These are phyloP conservation scores for Poeciliopsis infans DNA, from an alignment of 2,797 vertebrate genomes.

Conservation along the genomic window DNA sequence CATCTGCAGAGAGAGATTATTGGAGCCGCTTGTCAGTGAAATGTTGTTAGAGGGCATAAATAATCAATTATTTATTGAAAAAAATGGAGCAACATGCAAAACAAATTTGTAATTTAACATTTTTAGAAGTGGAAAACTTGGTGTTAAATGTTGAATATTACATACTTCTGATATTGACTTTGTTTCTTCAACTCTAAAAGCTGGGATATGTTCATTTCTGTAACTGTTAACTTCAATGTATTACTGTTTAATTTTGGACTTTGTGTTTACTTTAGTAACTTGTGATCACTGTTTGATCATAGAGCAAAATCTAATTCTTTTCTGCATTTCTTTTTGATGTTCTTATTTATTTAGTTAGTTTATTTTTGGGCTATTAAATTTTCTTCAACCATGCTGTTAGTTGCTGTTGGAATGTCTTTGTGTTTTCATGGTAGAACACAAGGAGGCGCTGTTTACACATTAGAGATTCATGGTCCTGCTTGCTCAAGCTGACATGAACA, in stretches of 20 bases:
- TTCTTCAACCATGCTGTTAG: background rate
- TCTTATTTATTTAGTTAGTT: background rate
- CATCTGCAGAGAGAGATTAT: too few relatives aligned
- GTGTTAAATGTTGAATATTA: background rate
- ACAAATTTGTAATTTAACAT: background rate
- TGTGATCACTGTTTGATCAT: background rate
- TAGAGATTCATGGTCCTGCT: background rate
- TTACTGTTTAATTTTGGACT: background rate
- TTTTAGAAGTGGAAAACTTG: background rate
- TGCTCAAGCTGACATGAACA: background rate
- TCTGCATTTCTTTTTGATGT: background rate
- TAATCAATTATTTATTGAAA: background rate
- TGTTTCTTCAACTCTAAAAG: background rate
- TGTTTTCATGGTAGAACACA: constrained; percentile 17
- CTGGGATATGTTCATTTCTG: background rate
- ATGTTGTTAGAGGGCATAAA: too few relatives aligned
- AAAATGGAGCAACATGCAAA: background rate
- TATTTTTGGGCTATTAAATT: background rate
- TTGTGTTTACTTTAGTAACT: background rate
- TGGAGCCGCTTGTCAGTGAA: too few relatives aligned
- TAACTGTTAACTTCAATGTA: background rate
- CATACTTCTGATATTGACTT: background rate
- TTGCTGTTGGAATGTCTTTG: background rate
- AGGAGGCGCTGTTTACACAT: constrained; percentile 17
- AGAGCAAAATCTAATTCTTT: background rate